Conservation (phyloP, 2,113 vertebrate genomes). For the Bos taurus region DNA sequence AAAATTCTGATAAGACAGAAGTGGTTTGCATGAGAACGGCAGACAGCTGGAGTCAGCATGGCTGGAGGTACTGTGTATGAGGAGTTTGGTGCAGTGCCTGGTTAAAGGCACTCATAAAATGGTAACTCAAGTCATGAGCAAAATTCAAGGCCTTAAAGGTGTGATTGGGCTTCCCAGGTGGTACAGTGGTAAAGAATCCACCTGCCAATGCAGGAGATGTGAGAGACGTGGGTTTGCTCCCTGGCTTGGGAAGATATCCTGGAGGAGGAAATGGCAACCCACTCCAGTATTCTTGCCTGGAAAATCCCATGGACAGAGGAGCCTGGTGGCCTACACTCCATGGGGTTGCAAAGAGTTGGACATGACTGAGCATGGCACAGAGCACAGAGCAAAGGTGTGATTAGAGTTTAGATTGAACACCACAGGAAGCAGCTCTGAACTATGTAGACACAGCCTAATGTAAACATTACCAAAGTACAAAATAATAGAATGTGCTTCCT, state of each 20-base stretch:
- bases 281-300: neutral
- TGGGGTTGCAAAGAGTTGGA: neutral
- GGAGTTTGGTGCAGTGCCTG: neutral
- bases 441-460: neutral
- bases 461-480: conserved; percentile 43
- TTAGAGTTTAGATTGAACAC: conserved; percentile 24
- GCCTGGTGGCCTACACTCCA: neutral
- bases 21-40: neutral
- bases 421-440: neutral
- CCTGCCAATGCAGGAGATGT: neutral
- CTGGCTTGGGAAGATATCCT: neutral
- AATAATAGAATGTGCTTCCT: conserved; percentile 59
- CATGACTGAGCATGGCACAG: neutral
- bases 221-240: neutral
- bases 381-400: neutral
- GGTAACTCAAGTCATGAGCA: neutral
- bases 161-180: neutral
- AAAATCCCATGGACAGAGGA: neutral
- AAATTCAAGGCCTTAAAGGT: neutral
- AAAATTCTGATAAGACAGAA: neutral
- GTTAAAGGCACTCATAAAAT: neutral
- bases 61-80: neutral
- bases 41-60: neutral
- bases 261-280: neutral
- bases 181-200: neutral